These are phyloP conservation scores for Huso huso DNA, from an alignment of 2,797 vertebrate genomes.

Conservation along the genomic window DNA sequence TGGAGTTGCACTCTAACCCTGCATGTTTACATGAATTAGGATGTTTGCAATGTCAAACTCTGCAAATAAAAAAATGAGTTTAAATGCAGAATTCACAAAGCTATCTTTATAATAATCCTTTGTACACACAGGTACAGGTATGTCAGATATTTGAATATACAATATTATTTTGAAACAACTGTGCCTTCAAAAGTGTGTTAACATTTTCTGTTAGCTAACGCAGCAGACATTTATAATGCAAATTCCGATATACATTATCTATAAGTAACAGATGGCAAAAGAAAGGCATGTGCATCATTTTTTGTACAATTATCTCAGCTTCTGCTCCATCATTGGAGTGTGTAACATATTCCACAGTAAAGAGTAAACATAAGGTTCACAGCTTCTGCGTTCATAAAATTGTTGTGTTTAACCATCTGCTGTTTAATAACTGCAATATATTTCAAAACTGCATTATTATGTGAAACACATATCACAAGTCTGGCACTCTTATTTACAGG, in stretches of 20 bases:
- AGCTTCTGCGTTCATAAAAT: slow-evolving; percentile 26
- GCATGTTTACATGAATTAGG: too few relatives aligned
- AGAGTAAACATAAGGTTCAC: slow-evolving; percentile 20
- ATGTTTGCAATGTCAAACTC: too few relatives aligned
- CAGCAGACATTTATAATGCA: slow-evolving; percentile 5
- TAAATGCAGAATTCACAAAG: too few relatives aligned
- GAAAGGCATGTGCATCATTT: slow-evolving; percentile 31
- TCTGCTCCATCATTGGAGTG: slow-evolving; percentile 33
- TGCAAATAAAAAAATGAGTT: too few relatives aligned
- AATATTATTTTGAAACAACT: too few relatives aligned
- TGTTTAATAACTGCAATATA: slow-evolving; percentile 1
- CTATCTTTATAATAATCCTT: too few relatives aligned
- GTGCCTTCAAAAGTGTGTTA: too few relatives aligned
- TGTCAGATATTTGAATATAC: too few relatives aligned
- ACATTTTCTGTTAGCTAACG: too few relatives aligned
- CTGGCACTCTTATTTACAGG: slow-evolving; percentile 7
- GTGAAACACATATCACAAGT: neutral
- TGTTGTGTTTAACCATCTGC: slow-evolving; percentile 5
- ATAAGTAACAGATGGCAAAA: slow-evolving; percentile 31
- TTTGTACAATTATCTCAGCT: slow-evolving; percentile 36
- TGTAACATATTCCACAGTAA: slow-evolving; percentile 28
- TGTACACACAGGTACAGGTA: too few relatives aligned
- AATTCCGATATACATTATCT: neutral
- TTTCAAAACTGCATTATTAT: neutral
- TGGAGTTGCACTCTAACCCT: too few relatives aligned